These are phyloP conservation scores for Cepaea hortensis DNA, from an alignment of 2,888 invertebrate genomes.

Conservation along the genomic window DNA sequence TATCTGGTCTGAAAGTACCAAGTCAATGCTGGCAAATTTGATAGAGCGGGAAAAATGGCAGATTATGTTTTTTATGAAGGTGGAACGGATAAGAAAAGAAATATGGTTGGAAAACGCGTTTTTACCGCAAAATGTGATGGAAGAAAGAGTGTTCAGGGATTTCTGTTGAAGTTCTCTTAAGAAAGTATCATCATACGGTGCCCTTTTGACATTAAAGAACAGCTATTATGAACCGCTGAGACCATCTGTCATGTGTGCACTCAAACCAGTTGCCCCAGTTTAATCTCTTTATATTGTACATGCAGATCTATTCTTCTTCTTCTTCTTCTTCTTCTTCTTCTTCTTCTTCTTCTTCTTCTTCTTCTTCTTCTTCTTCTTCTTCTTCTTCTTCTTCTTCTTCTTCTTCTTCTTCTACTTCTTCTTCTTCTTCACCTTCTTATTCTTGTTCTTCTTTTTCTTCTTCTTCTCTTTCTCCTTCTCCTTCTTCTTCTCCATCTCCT, in stretches of 20 bases:
- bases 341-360: background rate
- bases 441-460: background rate
- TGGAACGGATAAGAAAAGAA: too few relatives aligned
- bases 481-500: background rate
- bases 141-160: too few relatives aligned
- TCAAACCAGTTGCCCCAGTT: too few relatives aligned
- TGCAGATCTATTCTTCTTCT: background rate
- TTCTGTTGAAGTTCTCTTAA: too few relatives aligned
- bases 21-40: conserved; percentile 8
- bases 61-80: too few relatives aligned
- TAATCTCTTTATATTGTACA: background rate
- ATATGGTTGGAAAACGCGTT: too few relatives aligned
- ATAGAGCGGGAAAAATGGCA: background rate
- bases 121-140: too few relatives aligned
- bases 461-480: background rate
- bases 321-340: background rate
- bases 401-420: background rate
- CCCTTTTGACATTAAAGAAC: too few relatives aligned
- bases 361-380: background rate
- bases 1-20: conserved; percentile 18
- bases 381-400: background rate
- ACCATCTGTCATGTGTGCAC: too few relatives aligned
- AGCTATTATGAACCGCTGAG: too few relatives aligned
- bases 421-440: background rate
- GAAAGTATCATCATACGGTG: too few relatives aligned